phyloP scores from a whole-genome alignment of 2,888 invertebrate species.

The Plebejus melissa region DNA sequence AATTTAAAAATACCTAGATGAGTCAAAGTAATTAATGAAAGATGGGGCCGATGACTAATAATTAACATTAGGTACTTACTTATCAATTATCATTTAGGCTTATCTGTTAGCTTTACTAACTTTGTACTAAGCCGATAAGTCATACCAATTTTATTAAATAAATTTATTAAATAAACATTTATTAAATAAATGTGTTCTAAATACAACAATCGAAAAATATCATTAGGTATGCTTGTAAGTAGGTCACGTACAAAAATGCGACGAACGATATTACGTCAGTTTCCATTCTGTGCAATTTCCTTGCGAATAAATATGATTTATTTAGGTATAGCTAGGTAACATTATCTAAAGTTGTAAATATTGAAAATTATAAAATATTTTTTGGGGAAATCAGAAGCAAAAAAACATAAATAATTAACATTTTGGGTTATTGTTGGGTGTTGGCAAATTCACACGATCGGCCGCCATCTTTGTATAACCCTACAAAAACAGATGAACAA shows the following conservation, averaged over 20 bases:
- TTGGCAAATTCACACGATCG: constrained; percentile 44
- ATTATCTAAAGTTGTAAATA: neutral
- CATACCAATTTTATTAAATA: neutral
- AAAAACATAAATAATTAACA: neutral
- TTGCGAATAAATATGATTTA: neutral
- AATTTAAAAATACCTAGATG: neutral
- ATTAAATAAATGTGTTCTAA: neutral
- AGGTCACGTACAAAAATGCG: constrained; percentile 2
- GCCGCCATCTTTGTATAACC: constrained; percentile 58
- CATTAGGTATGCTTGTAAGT: neutral
- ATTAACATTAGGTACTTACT: neutral
- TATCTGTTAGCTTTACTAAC: neutral
- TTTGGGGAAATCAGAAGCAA: neutral
- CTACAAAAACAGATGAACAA: constrained; percentile 41
- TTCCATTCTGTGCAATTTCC: neutral
- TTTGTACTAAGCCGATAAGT: neutral
- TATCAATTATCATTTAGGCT: neutral
- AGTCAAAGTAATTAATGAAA: no score
- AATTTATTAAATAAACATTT: neutral
- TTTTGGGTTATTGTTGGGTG: constrained; percentile 25
- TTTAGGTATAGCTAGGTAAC: neutral
- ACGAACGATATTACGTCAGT: neutral
- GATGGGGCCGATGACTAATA: neutral
- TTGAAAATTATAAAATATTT: neutral
- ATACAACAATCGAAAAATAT: neutral